Conservation (phyloP, 30 jellyfish, hydroid and myxozoan genomes). For the Cassiopea andromeda region DNA sequence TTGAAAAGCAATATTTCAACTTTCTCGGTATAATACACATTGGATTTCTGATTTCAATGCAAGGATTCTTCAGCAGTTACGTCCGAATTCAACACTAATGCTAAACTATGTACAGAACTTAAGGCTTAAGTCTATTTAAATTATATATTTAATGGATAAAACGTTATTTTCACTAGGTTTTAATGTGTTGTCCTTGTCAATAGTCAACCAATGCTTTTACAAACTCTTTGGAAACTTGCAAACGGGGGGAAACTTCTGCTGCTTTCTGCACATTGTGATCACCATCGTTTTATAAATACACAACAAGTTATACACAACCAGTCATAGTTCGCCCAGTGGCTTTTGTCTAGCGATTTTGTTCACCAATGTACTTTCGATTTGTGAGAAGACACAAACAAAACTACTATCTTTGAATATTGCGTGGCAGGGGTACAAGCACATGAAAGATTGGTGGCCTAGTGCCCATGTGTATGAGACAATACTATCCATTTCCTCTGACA, state of each 20-base stretch:
- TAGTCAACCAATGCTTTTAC: neutral
- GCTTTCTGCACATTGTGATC: neutral
- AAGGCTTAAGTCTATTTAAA: neutral
- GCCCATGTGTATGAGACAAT: too few relatives aligned
- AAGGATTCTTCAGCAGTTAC: neutral
- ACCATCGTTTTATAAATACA: neutral
- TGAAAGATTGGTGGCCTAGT: too few relatives aligned
- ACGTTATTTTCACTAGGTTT: slow-evolving; percentile 5
- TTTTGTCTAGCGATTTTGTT: too few relatives aligned
- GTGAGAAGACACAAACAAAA: too few relatives aligned
- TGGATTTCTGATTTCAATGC: neutral
- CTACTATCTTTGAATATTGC: too few relatives aligned
- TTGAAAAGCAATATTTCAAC: neutral
- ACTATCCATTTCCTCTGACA: too few relatives aligned
- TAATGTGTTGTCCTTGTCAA: slow-evolving; percentile 1
- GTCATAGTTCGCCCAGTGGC: too few relatives aligned
- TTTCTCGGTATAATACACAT: neutral
- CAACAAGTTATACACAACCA: too few relatives aligned
- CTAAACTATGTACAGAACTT: neutral
- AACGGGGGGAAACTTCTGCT: neutral
- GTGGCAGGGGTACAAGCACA: too few relatives aligned
- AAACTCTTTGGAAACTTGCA: neutral
- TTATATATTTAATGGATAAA: neutral
- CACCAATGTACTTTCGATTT: too few relatives aligned
- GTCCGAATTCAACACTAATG: slow-evolving; percentile 1